Evolutionary conservation across 1,140 invertebrate species (phyloP).

Genomic region (Ericerus pela): DNA sequence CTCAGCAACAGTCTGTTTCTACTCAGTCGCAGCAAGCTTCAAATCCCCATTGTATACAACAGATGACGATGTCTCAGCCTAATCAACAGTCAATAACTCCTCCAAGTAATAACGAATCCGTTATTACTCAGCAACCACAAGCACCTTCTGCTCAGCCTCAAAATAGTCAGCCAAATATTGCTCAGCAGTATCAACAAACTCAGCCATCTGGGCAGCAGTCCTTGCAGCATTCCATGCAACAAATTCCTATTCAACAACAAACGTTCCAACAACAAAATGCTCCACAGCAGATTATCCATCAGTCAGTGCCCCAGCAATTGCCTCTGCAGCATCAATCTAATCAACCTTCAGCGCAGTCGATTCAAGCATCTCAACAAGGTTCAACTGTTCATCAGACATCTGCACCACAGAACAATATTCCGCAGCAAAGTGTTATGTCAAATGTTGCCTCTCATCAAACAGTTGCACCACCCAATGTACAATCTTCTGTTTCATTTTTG

Average conservation of each 20-base stretch:
- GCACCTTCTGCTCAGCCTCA: slow-evolving; percentile 11
- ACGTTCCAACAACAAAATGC: slow-evolving; percentile 12
- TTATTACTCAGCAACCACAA: neutral
- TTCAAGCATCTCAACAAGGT: neutral
- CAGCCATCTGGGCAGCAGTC: slow-evolving; percentile 29
- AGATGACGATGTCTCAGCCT: neutral
- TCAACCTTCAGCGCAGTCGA: neutral
- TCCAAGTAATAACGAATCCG: too few relatives aligned
- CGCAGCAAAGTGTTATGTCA: neutral
- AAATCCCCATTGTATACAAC: neutral
- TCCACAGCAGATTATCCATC: slow-evolving; percentile 2
- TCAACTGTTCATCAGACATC: too few relatives aligned
- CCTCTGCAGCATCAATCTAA: neutral
- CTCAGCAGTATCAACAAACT: slow-evolving; percentile 35
- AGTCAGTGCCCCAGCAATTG: neutral
- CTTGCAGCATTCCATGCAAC: slow-evolving; percentile 15
- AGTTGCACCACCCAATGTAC: too few relatives aligned
- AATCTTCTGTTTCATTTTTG: slow-evolving; percentile 16
- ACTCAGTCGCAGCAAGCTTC: neutral
- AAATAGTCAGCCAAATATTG: slow-evolving; percentile 17
- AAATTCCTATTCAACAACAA: slow-evolving; percentile 15
- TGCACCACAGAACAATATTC: neutral
- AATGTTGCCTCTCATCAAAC: too few relatives aligned
- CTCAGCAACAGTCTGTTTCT: neutral
- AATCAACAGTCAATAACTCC: too few relatives aligned